Conservation (phyloP, 2,888 invertebrate genomes). For the Metopia argyrocephala region DNA sequence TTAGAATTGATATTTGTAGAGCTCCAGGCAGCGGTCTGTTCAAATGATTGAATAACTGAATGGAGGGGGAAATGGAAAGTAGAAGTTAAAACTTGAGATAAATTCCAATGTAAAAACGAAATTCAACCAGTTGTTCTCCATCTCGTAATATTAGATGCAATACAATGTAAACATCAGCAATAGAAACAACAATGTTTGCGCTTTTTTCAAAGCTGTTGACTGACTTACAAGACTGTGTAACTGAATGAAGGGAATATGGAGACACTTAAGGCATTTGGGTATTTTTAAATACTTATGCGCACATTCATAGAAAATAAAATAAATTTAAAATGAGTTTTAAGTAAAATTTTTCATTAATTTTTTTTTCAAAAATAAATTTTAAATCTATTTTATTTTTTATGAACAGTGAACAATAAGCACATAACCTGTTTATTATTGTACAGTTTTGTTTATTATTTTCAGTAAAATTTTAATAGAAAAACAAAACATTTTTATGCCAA, state of each 20-base stretch:
- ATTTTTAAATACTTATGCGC: too few relatives aligned
- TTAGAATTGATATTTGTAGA: background rate
- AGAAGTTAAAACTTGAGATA: slow-evolving; percentile 33
- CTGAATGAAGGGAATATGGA: background rate
- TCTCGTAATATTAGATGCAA: slow-evolving; percentile 23
- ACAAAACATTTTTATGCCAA: background rate
- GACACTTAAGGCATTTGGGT: background rate
- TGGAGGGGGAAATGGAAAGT: background rate
- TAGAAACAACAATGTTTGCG: background rate
- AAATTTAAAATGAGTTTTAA: too few relatives aligned
- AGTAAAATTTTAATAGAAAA: too few relatives aligned
- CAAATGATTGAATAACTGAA: slow-evolving; percentile 11
- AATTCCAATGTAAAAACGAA: slow-evolving; percentile 38
- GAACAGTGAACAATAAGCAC: too few relatives aligned
- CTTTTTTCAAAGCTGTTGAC: slow-evolving; percentile 8
- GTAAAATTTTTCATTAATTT: too few relatives aligned
- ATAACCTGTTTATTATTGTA: too few relatives aligned
- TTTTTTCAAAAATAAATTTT: too few relatives aligned
- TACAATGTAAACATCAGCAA: slow-evolving; percentile 24
- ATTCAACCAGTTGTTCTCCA: slow-evolving; percentile 10
- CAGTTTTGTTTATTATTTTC: too few relatives aligned
- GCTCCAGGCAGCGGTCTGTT: slow-evolving; percentile 42
- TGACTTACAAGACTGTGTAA: background rate
- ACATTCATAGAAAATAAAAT: too few relatives aligned
- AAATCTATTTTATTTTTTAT: too few relatives aligned